Percentiles rank a stretch among this genome's conserved stretches.
phyloP scores from a whole-genome alignment of 2,113 vertebrate species.

The Myanophis thanlyinensis region DNA sequence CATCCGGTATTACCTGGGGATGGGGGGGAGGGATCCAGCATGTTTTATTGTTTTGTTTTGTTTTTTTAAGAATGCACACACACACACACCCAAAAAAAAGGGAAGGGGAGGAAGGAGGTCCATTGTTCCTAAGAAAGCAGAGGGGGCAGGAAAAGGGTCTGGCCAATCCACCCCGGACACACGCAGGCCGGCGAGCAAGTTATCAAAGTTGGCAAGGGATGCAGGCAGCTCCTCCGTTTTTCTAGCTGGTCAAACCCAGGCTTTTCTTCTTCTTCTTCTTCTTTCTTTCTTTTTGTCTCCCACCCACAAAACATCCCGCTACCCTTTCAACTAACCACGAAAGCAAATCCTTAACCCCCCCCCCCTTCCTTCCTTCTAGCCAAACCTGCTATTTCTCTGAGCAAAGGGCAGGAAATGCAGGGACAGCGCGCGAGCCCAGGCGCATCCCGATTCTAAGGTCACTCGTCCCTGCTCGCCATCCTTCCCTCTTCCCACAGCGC shows the following conservation, averaged over 20 bases:
- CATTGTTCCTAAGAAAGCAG: background rate
- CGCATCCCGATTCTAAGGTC: background rate
- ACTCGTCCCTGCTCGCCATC: background rate
- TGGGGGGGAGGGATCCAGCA: constrained; percentile 21
- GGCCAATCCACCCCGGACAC: background rate
- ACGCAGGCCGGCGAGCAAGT: constrained; percentile 39
- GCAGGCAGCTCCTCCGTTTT: background rate
- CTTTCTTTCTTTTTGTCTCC: background rate
- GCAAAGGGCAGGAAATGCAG: background rate
- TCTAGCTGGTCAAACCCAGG: background rate
- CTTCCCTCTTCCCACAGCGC: background rate
- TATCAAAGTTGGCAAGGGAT: constrained; percentile 54
- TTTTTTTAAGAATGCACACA: background rate
- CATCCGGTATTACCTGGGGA: constrained; percentile 7
- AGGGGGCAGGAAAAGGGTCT: background rate
- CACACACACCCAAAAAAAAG: background rate
- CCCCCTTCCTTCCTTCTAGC: background rate
- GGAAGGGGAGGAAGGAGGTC: rapidly evolving
- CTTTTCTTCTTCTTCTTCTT: background rate
- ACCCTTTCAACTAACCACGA: background rate
- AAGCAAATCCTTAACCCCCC: background rate
- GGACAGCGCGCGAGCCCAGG: background rate
- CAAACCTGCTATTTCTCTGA: background rate
- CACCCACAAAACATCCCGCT: background rate
- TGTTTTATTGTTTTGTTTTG: background rate